Base-by-base conservation (phyloP, 2,888 invertebrate genomes). In the Biston betularia region DNA sequence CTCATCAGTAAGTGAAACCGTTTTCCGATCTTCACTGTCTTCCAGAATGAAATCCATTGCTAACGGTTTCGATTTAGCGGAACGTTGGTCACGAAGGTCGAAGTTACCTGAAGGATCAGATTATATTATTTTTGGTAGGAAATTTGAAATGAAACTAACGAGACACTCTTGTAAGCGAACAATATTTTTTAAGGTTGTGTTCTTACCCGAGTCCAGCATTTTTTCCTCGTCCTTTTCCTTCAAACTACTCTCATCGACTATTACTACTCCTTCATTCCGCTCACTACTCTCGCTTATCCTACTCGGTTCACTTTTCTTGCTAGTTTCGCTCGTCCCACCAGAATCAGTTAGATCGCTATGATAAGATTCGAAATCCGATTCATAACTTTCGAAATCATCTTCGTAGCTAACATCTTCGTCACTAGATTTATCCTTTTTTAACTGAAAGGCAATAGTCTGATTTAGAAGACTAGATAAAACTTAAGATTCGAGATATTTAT, bases 351-450 rank as follows among this genome's bases (percentile, higher is more conserved):
- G 53, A 55, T 68, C 72, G 66, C 88, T 90, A 54, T 90, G 89
- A 63, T 92, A 92, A 0, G 94, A 93, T 11, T 94, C 93, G 59
- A 94, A 94, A 71, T 94, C 94, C 0, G 94, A 94, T 72, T 93
- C 93, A 71, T 94, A 94, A 52, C 93, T 93, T 63, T 94, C 94
- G 48, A 94, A 94, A 61, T 94, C 94, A n/a, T 94, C 93, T 82
- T 93, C 94, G 62, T 94, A 94, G 62, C 88, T 91, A 0, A 89
- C 68, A 34, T 92, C 90, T 61, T 89, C 90, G 9, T 90, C 91
- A 44, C 87, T 88, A 2, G 80, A 74, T 65, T 81, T 79, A 24
- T 81, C 82, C 11, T 72, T 79, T 54, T 72, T 72, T 2, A 54
- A 50, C 76, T 80, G 60, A 45, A 69, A 70, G 10, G 10, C 49